phyloP scores from a whole-genome alignment of 2,888 invertebrate genomes.

The Limnephilus auricula region DNA sequence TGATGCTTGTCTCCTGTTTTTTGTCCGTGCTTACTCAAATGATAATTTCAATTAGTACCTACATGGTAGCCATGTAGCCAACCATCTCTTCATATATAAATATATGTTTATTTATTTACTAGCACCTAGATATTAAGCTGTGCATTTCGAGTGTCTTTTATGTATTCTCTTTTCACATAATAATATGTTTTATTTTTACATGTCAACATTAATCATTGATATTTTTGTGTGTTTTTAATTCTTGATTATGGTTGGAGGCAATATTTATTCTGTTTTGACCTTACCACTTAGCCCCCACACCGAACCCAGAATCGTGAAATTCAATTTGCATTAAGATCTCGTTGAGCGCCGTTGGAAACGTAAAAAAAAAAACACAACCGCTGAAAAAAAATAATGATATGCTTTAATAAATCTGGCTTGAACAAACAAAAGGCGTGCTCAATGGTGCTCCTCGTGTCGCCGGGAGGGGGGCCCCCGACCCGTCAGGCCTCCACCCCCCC shows the following conservation, averaged over 20 bases:
- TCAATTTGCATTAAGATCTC: slow-evolving; percentile 51
- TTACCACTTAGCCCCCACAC: neutral
- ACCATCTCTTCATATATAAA: neutral
- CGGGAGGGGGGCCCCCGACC: neutral
- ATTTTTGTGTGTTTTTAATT: neutral
- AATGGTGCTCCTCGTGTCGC: neutral
- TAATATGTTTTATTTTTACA: too few relatives aligned
- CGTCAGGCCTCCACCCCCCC: slow-evolving; percentile 29
- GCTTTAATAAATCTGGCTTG: slow-evolving; percentile 46
- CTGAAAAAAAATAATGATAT: slow-evolving; percentile 35
- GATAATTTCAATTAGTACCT: slow-evolving; percentile 61
- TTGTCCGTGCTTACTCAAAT: slow-evolving; percentile 57
- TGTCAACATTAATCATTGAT: too few relatives aligned
- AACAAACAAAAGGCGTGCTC: slow-evolving; percentile 58
- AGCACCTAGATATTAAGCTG: neutral
- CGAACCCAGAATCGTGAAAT: neutral
- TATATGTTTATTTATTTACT: neutral
- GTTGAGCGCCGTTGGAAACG: slow-evolving; percentile 26
- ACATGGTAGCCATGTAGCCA: neutral
- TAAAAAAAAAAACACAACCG: neutral
- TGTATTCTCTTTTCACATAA: neutral
- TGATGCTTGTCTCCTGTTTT: slow-evolving; percentile 61
- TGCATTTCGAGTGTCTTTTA: neutral
- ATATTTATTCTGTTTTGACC: slow-evolving; percentile 13
- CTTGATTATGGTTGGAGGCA: neutral